Conservation (phyloP, 2,797 vertebrate genomes). For the Crenuchus spilurus region DNA sequence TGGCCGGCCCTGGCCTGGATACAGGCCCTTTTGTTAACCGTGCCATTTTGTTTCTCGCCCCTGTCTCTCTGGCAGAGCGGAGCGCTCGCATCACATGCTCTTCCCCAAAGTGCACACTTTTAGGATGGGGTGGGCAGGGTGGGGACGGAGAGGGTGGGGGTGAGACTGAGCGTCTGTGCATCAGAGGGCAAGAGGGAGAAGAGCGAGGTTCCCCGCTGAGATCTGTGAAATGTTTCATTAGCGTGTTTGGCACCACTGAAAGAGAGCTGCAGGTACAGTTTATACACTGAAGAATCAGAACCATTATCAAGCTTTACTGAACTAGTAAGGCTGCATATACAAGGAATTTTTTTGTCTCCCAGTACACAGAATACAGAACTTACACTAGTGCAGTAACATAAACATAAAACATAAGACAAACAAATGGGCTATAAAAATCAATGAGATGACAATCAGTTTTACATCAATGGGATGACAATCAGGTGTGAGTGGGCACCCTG, state of each 20-base stretch:
- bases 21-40: slow-evolving; percentile 91
- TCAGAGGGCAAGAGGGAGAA: slow-evolving; percentile 22
- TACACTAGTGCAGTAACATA: too few species aligned
- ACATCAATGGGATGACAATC: too few species aligned
- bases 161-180: slow-evolving; percentile 36
- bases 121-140: slow-evolving; percentile 20
- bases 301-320: too few species aligned
- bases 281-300: too few species aligned
- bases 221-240: slow-evolving; percentile 26
- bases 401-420: too few species aligned
- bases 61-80: slow-evolving; percentile 74
- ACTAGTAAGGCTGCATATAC: too few species aligned
- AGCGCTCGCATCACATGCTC: slow-evolving; percentile 58
- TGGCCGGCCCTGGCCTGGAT: slow-evolving; percentile 73
- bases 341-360: too few species aligned
- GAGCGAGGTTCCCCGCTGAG: neutral
- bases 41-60: slow-evolving; percentile 82
- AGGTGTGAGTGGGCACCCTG: too few species aligned
- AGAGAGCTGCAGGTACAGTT: neutral
- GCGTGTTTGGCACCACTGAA: slow-evolving; percentile 6
- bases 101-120: slow-evolving; percentile 59
- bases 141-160: neutral
- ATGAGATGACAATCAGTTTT: too few species aligned
- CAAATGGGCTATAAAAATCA: too few species aligned
- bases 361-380: too few species aligned